phyloP scores from a whole-genome alignment of 2,113 vertebrate genomes.

The Apteryx owenii region DNA sequence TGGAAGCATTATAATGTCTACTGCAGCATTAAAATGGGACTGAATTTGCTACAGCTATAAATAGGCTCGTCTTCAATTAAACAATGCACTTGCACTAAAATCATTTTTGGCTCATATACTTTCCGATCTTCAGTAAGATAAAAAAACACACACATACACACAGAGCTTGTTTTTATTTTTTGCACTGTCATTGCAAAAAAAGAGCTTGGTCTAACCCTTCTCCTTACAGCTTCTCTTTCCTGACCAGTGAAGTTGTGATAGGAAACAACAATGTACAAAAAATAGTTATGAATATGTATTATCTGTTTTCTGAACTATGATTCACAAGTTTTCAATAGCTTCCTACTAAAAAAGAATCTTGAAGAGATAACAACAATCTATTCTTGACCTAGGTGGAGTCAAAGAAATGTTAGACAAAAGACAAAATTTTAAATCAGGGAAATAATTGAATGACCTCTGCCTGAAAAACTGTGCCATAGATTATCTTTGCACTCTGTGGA shows the following conservation, averaged over 20 bases:
- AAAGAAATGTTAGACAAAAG: slow-evolving; percentile 35
- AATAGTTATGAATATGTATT: background rate
- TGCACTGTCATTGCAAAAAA: background rate
- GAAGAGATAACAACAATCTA: background rate
- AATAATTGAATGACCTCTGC: slow-evolving; percentile 66
- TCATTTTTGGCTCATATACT: background rate
- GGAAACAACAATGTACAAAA: background rate
- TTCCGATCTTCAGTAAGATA: background rate
- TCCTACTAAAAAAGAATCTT: background rate
- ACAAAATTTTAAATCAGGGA: slow-evolving; percentile 29
- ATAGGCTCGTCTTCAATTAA: background rate
- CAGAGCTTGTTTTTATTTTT: background rate
- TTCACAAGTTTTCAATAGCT: background rate
- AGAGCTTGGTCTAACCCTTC: background rate
- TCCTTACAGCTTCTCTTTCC: background rate
- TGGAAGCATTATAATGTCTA: background rate
- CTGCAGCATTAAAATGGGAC: background rate
- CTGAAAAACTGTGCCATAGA: slow-evolving; percentile 56
- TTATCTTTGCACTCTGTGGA: slow-evolving; percentile 66
- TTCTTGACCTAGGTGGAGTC: slow-evolving; percentile 25
- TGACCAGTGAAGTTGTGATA: background rate
- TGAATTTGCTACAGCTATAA: background rate
- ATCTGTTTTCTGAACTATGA: background rate
- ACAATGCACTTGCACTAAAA: background rate
- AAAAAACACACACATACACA: background rate